phyloP scores from a whole-genome alignment of 2,113 vertebrate species.

The Amazona guildingii region DNA sequence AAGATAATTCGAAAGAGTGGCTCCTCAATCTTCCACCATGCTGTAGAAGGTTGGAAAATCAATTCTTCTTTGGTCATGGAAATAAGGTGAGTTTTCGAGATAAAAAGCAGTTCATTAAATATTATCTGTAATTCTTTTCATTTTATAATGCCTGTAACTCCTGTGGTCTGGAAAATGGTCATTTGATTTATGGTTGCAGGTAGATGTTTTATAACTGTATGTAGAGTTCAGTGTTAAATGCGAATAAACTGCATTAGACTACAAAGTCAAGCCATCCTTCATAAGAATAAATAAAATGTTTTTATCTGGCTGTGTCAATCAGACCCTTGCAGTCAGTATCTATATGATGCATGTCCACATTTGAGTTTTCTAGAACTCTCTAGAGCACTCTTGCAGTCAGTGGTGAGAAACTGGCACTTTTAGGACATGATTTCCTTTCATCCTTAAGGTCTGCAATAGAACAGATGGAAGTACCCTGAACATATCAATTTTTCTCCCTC shows the following conservation, averaged over 20 bases:
- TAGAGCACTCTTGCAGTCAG: not conserved
- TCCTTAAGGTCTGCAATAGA: not conserved
- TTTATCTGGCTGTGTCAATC: not conserved
- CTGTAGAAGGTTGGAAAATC: conserved; percentile 81
- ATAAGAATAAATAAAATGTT: not conserved
- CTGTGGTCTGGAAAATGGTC: not conserved
- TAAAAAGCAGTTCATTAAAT: not conserved
- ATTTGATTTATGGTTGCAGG: conserved; percentile 22
- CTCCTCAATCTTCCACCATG: conserved; percentile 77
- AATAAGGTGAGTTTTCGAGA: conserved; percentile 82
- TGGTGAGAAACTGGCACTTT: not conserved
- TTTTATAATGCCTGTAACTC: not conserved
- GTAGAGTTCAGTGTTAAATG: not conserved
- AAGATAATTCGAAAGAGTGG: conserved; percentile 75
- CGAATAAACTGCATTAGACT: not conserved
- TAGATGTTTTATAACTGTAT: not conserved
- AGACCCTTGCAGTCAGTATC: not conserved
- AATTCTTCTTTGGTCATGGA: conserved; percentile 85
- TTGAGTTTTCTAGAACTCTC: not conserved
- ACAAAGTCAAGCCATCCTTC: not conserved
- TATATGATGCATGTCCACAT: not conserved
- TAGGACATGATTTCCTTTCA: not conserved
- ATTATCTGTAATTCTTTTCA: not conserved
- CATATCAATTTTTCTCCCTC: not conserved
- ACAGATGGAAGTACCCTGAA: not conserved